Percentiles rank a stretch among this genome's conserved stretches.
Evolutionary conservation across 2,888 invertebrate species (phyloP).

Genomic region (Cephus runcator): DNA sequence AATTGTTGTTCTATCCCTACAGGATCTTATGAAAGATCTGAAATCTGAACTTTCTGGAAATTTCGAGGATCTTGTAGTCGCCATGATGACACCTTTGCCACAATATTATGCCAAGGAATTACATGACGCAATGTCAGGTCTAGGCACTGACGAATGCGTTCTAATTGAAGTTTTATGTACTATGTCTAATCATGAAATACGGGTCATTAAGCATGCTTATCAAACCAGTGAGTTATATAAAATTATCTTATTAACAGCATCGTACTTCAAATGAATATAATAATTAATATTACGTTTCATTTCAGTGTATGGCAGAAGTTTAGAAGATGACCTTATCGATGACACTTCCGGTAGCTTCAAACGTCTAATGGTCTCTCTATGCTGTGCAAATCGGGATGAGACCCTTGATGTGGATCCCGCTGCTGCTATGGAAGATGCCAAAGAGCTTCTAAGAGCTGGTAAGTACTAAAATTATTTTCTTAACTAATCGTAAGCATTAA

Average conservation of each 20-base stretch:
- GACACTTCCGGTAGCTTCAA: slow-evolving; percentile 95
- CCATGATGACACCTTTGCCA: slow-evolving; percentile 70
- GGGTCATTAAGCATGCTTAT: slow-evolving; percentile 66
- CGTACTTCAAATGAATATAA: neutral
- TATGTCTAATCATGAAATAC: slow-evolving; percentile 69
- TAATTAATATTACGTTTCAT: slow-evolving; percentile 33
- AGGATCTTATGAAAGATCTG: slow-evolving; percentile 68
- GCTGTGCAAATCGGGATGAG: slow-evolving; percentile 85
- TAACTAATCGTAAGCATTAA: neutral
- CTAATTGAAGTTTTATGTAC: slow-evolving; percentile 72
- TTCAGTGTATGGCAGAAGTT: slow-evolving; percentile 80
- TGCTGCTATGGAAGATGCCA: slow-evolving; percentile 83
- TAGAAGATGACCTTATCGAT: slow-evolving; percentile 85
- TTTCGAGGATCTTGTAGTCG: slow-evolving; percentile 70
- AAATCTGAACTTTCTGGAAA: slow-evolving; percentile 71
- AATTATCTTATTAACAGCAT: neutral
- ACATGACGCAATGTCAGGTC: slow-evolving; percentile 69
- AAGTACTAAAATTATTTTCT: slow-evolving; percentile 31
- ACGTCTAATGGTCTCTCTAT: slow-evolving; percentile 86
- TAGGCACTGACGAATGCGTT: slow-evolving; percentile 70
- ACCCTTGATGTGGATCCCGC: slow-evolving; percentile 77
- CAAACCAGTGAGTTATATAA: slow-evolving; percentile 59
- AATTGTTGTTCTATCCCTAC: neutral
- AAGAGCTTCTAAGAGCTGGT: slow-evolving; percentile 82
- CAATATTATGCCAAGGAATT: slow-evolving; percentile 71